A percentile compares a stretch with the other conserved stretches of the same genome.
Conservation (phyloP, 2,888 invertebrate species). For the Elmis aenea region DNA sequence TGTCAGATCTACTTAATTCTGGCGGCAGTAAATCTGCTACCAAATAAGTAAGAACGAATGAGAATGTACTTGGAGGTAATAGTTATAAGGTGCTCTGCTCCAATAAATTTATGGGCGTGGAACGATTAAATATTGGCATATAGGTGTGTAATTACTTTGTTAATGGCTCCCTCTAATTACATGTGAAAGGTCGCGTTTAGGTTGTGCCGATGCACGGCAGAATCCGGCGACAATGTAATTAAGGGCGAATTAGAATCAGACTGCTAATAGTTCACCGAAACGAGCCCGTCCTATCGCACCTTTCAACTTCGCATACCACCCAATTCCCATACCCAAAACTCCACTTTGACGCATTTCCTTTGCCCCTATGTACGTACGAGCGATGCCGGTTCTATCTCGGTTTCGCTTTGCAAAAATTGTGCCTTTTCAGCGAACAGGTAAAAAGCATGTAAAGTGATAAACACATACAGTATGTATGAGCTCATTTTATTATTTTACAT, state of each 20-base stretch:
- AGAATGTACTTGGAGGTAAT: too few species aligned
- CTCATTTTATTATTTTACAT: slow-evolving; percentile 17
- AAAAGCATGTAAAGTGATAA: slow-evolving; percentile 11
- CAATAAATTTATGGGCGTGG: slow-evolving; percentile 19
- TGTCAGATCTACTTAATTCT: too few species aligned
- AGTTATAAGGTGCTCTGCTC: too few species aligned
- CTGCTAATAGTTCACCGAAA: slow-evolving; percentile 27
- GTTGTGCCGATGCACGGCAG: slow-evolving; percentile 28
- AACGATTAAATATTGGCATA: slow-evolving; percentile 38
- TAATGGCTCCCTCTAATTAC: slow-evolving; percentile 43
- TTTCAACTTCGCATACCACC: slow-evolving; percentile 12
- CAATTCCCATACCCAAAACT: slow-evolving; percentile 4
- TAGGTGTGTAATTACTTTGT: slow-evolving; percentile 40
- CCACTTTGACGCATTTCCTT: slow-evolving; percentile 8
- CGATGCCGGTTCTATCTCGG: too few species aligned
- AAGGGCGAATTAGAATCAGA: slow-evolving; percentile 42
- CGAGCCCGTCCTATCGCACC: slow-evolving; percentile 20
- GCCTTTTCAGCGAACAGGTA: slow-evolving; percentile 6
- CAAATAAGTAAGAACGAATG: too few species aligned
- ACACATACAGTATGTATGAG: slow-evolving; percentile 7
- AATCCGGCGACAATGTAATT: slow-evolving; percentile 44
- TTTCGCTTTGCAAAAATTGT: too few species aligned
- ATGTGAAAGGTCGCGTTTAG: slow-evolving; percentile 43
- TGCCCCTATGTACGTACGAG: too few species aligned
- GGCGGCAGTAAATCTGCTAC: too few species aligned